Percentiles rank a stretch among this genome's conserved stretches.
Conservation (phyloP, 1,140 invertebrate species). For the Tetranychus cinnabarinus region DNA sequence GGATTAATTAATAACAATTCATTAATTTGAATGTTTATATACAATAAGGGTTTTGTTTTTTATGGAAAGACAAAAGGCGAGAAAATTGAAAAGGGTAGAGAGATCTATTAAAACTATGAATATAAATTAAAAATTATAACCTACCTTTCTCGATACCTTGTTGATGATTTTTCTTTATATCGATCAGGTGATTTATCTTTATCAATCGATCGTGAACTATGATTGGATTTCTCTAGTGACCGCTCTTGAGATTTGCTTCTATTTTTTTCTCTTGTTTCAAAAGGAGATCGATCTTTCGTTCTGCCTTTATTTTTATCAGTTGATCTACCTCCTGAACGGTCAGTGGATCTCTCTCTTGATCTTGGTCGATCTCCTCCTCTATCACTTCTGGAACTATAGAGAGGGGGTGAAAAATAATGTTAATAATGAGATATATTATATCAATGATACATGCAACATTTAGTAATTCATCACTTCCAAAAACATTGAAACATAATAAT, state of each 20-base stretch:
- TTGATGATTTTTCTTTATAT: not conserved
- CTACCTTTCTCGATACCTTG: not conserved
- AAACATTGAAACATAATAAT: too few relatives aligned
- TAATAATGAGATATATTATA: not conserved
- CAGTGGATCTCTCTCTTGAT: not conserved
- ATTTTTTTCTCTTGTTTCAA: too few relatives aligned
- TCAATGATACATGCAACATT: not conserved
- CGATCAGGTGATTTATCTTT: not conserved
- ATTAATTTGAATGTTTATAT: not conserved
- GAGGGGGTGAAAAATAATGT: not conserved
- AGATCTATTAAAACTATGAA: too few relatives aligned
- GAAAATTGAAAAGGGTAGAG: too few relatives aligned
- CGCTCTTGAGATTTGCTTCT: too few relatives aligned
- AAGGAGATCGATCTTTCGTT: too few relatives aligned
- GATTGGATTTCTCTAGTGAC: not conserved
- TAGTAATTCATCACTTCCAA: too few relatives aligned
- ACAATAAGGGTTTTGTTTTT: not conserved
- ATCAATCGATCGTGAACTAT: not conserved
- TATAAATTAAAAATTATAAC: too few relatives aligned
- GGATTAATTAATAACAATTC: not conserved
- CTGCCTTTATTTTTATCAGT: too few relatives aligned
- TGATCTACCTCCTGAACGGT: not conserved
- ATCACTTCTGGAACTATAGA: not conserved
- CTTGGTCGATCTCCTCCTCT: not conserved
- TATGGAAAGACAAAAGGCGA: not conserved